Evolutionary conservation across 2,113 vertebrate genomes (phyloP).

Genomic region (Pollimyrus isidori): DNA sequence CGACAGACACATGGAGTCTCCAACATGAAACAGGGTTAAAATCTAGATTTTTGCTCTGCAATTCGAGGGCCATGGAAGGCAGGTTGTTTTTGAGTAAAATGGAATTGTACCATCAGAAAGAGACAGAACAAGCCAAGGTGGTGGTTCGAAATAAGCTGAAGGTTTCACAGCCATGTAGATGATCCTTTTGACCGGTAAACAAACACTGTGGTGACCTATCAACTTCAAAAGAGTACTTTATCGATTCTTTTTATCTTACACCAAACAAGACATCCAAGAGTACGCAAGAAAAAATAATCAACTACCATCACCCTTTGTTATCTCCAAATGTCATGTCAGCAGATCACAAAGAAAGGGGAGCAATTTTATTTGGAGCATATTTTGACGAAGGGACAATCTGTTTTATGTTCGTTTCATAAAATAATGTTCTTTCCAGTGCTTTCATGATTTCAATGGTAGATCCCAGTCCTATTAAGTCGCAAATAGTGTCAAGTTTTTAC

Average conservation of each 20-base stretch:
- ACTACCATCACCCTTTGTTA: neutral
- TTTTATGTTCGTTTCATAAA: neutral
- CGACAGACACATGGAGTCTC: neutral
- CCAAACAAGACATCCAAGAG: neutral
- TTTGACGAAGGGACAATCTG: neutral
- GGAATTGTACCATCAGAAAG: neutral
- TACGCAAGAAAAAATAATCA: neutral
- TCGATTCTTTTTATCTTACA: neutral
- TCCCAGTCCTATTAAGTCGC: neutral
- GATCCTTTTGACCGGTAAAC: neutral
- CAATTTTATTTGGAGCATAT: neutral
- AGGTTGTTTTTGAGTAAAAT: neutral
- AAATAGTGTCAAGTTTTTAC: neutral
- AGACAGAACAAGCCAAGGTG: neutral
- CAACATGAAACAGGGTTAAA: neutral
- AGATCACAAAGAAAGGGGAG: no score
- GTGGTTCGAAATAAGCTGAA: neutral
- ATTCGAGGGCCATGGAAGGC: neutral
- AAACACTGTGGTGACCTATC: neutral
- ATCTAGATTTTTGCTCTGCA: neutral
- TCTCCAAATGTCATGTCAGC: neutral
- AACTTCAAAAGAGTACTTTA: conserved; percentile 8
- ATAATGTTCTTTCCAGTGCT: neutral
- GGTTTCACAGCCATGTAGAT: neutral
- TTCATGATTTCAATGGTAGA: neutral